phyloP scores from a whole-genome alignment of 2,113 vertebrate genomes.

The Talpa occidentalis region DNA sequence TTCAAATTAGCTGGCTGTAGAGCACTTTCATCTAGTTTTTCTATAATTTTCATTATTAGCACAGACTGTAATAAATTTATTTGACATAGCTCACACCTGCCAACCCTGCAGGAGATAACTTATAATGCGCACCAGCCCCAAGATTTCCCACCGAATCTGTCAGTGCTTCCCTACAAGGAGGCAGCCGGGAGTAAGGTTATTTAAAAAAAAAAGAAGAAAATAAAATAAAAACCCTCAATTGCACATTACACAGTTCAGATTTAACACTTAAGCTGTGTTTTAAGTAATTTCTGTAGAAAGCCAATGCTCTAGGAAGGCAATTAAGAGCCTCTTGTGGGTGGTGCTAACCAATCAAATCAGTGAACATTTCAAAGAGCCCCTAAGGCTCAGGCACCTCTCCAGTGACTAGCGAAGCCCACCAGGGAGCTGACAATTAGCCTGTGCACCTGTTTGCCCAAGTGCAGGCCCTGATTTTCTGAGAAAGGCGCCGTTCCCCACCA shows the following conservation, averaged over 20 bases:
- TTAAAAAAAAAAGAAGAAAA: constrained; percentile 45
- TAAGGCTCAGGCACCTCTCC: not conserved
- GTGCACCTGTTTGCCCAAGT: constrained; percentile 68
- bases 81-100: constrained; percentile 90
- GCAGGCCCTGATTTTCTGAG: constrained; percentile 38
- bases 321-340: constrained; percentile 69
- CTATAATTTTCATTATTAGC: constrained; percentile 90
- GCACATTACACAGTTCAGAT: constrained; percentile 68
- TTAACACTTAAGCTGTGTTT: constrained; percentile 75
- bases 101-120: constrained; percentile 87
- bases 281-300: constrained; percentile 75
- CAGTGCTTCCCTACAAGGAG: constrained; percentile 79
- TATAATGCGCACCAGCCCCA: constrained; percentile 78
- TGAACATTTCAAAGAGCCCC: constrained; percentile 72
- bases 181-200: constrained; percentile 62
- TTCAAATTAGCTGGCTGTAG: constrained; percentile 90
- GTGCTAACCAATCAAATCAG: constrained; percentile 77
- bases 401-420: not conserved
- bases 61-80: constrained; percentile 90
- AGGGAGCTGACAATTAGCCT: constrained; percentile 41
- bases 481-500: constrained; percentile 15
- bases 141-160: constrained; percentile 83
- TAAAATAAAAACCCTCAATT: constrained; percentile 71
- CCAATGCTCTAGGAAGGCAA: constrained; percentile 71
- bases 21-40: constrained; percentile 89